Evolutionary conservation across 1,140 invertebrate species (phyloP), one percentile per base, ranked within the genome.

Genomic region (Drosophila paulistorum): DNA sequence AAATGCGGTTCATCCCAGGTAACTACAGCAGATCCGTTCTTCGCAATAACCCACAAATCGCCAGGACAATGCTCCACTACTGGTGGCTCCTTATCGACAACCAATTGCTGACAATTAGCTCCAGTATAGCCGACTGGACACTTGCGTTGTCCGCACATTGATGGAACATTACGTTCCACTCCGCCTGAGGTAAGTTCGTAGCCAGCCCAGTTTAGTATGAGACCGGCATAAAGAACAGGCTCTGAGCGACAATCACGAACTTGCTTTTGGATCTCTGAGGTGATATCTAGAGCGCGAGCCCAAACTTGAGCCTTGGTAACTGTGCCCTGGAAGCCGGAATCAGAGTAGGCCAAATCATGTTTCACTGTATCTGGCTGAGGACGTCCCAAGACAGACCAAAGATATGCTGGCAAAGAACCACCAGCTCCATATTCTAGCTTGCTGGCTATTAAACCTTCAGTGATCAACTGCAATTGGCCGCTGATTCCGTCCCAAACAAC

Each of bases 1-100:
- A 99, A 99, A 72, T 95, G 94, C 1, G 98, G 98, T 77, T 98
- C 97, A 90, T 98, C 97, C 98, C 98, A 99, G n/a, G 94, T 95
- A 0, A 99, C 97, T 67, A 97, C 94, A 0, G 97, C 96, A 0
- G 97, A 97, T 66, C 97, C 97, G 81, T 98, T 98, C 79, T 96
- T 96, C 2, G 97, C 97, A 74, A 98, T 97, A 0, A 99, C 96
- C 97, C 97, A 98, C 37, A 98, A 93, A 92, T 98, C 97, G 33
- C 97, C 96, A 10, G 98, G 98, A 78, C 98, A 99, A 81, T 97
- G 95, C 77, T 98, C 96, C 0, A 98, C 95, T 79, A 95, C 95
- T 7, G 98, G 97, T 77, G 97, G 94, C 70, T 96, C 95, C 93
- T 98, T 98, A 90, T 98, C 97, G 23, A 96, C 95, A 90, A 97